A percentile compares a stretch with the other conserved stretches of the same genome.
phyloP scores from a whole-genome alignment of 2,113 vertebrate genomes.

The Percina caprodes region DNA sequence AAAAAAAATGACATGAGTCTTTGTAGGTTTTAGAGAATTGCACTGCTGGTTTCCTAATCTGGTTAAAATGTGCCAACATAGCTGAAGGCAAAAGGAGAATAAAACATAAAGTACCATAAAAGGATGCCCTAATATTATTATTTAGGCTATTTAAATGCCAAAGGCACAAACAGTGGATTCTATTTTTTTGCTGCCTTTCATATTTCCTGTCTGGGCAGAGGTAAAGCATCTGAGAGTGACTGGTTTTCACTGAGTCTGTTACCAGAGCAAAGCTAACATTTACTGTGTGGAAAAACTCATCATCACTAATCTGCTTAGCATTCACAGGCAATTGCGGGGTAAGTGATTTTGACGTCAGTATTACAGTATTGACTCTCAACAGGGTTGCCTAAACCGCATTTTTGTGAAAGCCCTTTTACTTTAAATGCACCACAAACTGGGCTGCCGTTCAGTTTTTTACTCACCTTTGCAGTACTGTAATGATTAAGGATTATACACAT shows the following conservation, averaged over 20 bases:
- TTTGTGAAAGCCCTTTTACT: conserved; percentile 45
- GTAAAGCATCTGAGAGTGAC: conserved; percentile 63
- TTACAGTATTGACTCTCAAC: conserved; percentile 63
- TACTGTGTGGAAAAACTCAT: conserved; percentile 75
- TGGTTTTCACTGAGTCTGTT: conserved; percentile 61
- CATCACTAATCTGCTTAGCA: conserved; percentile 77
- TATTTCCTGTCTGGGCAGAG: conserved; percentile 41
- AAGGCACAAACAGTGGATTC: conserved; percentile 35
- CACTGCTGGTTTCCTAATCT: conserved; percentile 6
- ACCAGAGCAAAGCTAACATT: conserved; percentile 70
- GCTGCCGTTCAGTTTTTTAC: conserved; percentile 37
- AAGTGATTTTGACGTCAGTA: conserved; percentile 77
- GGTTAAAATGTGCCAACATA: conserved; percentile 1
- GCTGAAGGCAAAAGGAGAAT: conserved; percentile 16
- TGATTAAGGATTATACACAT: conserved; percentile 27
- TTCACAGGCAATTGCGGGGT: conserved; percentile 70
- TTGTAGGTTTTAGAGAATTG: conserved; percentile 10
- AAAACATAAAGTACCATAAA: neutral
- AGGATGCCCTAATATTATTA: conserved; percentile 7
- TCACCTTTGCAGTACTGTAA: conserved; percentile 61
- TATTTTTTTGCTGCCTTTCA: conserved; percentile 53
- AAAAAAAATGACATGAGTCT: conserved; percentile 42
- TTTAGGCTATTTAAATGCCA: conserved; percentile 25
- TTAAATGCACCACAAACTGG: conserved; percentile 51
- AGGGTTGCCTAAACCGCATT: conserved; percentile 49